Base-by-base conservation (phyloP, 2,113 vertebrate species). In the Embiotoca jacksoni region DNA sequence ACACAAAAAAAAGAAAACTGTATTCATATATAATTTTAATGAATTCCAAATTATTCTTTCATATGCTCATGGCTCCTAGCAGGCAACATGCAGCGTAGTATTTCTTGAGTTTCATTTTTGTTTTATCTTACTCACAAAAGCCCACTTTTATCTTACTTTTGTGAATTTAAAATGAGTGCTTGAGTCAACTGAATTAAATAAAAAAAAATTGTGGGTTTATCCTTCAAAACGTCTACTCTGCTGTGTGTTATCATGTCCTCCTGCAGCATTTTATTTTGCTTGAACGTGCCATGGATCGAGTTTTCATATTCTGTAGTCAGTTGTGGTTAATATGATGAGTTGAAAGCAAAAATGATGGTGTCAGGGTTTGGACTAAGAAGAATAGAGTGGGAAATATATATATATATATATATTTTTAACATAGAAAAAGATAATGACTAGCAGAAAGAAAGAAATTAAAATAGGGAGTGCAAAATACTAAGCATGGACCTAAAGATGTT, bases 171-270 rank as follows among this genome's bases (percentile, higher is more conserved):
- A 41, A 15, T 44, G 0, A 16, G 16, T 37, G 23, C n/a, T 23
- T 32, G 49, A 78, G 10, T 44, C 1, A 6, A 0, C 36, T 0
- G 1, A 32, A 35, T 47, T 11, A 5, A 47, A 60, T 2, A 3
- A 15, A 3, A 11, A 55, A 36, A 13, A 23, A 23, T 23, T 16
- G 9, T 47, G 16, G 50, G 15, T 56, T 56, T 15, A 61, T 55
- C 50, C 39, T 57, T 64, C 1, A 69, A 33, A 16, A 52, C 31
- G 54, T 62, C 35, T 9, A 49, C 55, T 60, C 56, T 16, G 1
- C 14, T 15, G n/a, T n/a, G 16, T 63, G 39, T 41, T 56, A 31
- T 59, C 44, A 59, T 30, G 47, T 53, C 49, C 76, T 33, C 65
- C 54, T 41, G 8, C n/a, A 53, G 31, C 2, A 35, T 61, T 65